A percentile compares a stretch with the other conserved stretches of the same genome.
Conservation (phyloP, 2,113 vertebrate genomes). For the Eira barbara region DNA sequence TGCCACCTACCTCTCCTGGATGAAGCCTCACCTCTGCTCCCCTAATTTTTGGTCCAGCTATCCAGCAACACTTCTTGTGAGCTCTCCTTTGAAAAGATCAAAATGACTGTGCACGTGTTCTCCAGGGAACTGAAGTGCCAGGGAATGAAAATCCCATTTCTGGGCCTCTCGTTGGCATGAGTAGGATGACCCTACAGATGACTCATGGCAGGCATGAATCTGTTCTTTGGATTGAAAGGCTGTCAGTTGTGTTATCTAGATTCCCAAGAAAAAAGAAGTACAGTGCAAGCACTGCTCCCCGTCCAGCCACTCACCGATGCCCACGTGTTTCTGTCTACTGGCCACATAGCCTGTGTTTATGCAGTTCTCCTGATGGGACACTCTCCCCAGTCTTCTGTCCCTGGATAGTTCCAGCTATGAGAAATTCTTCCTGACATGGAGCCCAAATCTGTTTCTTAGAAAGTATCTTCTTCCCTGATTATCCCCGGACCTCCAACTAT, state of each 20-base stretch:
- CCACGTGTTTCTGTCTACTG: neutral
- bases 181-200: neutral
- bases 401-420: neutral
- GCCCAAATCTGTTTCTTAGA: neutral
- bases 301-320: no score
- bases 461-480: neutral
- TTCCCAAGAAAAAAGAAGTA: neutral
- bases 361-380: neutral
- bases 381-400: neutral
- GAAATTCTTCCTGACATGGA: neutral
- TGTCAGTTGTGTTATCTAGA: neutral
- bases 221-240: neutral
- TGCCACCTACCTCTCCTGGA: neutral
- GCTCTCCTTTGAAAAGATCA: neutral
- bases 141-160: neutral
- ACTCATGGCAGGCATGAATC: neutral
- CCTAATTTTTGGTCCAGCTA: neutral
- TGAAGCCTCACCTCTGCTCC: neutral
- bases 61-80: neutral
- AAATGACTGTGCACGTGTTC: neutral
- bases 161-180: neutral
- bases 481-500: neutral
- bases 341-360: neutral
- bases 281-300: fast-evolving
- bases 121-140: neutral